Evolutionary conservation across 2,113 vertebrate species (phyloP).

Genomic region (Cavia porcellus): DNA sequence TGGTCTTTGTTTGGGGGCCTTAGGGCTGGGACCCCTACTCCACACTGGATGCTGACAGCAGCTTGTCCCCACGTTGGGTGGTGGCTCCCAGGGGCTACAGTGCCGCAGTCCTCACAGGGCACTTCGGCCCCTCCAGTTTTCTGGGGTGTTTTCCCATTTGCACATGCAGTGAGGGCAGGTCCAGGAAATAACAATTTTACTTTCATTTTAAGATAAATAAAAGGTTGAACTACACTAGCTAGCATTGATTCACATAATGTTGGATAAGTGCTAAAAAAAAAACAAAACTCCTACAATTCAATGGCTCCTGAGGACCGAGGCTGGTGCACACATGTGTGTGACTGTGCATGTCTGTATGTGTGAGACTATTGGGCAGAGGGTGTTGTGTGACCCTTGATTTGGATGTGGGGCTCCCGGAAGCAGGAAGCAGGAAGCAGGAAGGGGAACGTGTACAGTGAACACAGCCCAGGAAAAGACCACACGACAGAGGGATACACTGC

Average conservation of each 20-base stretch:
- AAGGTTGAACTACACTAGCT: not conserved
- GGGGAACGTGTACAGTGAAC: not conserved
- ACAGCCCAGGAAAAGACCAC: not conserved
- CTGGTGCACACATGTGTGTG: not conserved
- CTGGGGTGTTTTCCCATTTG: conserved; percentile 9
- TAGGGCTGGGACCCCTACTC: not conserved
- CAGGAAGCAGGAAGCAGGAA: conserved; percentile 22
- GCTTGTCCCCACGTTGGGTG: not conserved
- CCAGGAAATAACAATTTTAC: conserved; percentile 18
- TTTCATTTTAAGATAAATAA: conserved; percentile 45
- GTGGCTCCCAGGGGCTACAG: not conserved
- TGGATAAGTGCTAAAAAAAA: conserved; percentile 45
- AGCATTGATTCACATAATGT: not conserved
- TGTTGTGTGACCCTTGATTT: not conserved
- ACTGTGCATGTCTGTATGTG: not conserved
- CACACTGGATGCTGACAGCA: not conserved
- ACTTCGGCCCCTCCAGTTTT: not conserved
- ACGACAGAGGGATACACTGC: not conserved
- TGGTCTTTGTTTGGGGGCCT: not conserved
- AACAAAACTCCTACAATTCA: not conserved
- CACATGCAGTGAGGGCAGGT: not conserved
- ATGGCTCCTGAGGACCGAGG: not conserved
- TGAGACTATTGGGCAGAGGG: not conserved
- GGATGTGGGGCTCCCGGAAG: not conserved
- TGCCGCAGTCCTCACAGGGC: not conserved